Conservation (phyloP, 2,113 vertebrate species). For the Catharus bicknelli region DNA sequence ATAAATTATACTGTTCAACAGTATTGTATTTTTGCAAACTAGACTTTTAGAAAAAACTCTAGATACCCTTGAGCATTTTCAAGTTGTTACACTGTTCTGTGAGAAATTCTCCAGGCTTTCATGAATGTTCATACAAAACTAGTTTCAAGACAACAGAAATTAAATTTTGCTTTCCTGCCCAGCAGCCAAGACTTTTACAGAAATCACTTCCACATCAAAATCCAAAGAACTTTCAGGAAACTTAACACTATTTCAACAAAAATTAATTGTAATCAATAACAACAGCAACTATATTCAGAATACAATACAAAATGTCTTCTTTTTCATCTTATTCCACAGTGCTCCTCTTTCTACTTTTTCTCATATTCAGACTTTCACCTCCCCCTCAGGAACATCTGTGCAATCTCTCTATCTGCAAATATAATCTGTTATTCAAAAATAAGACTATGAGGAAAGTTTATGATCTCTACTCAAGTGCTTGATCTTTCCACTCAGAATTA, state of each 20-base stretch:
- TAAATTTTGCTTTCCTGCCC: neutral
- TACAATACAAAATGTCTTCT: neutral
- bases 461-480: neutral
- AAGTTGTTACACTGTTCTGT: neutral
- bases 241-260: neutral
- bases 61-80: neutral
- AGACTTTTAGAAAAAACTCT: neutral
- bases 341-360: neutral
- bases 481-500: neutral
- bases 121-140: neutral
- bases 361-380: neutral
- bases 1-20: neutral
- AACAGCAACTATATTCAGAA: neutral
- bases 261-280: neutral
- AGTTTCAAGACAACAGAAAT: neutral
- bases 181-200: neutral
- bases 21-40: neutral
- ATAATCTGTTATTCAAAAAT: neutral
- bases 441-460: neutral
- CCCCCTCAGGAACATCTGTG: neutral
- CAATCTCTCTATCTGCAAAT: neutral
- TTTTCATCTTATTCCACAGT: neutral
- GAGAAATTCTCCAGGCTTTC: neutral
- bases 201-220: neutral
- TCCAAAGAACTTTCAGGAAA: neutral